Evolutionary conservation across 2,113 vertebrate species (phyloP).

Genomic region (Mionectes macconnelli): DNA sequence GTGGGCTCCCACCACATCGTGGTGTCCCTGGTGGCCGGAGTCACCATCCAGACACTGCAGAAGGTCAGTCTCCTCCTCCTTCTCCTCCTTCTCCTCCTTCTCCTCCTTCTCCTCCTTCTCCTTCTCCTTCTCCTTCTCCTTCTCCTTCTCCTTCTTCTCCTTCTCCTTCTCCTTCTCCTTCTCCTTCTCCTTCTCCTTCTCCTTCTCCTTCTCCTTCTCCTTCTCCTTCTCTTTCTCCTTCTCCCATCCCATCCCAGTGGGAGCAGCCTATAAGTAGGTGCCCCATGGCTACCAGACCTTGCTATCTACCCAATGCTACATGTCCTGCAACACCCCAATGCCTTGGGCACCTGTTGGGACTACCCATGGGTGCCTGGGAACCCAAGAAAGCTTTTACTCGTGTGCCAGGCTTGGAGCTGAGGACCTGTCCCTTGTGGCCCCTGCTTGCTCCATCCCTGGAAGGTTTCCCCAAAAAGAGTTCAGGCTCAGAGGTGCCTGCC

Average conservation of each 20-base stretch:
- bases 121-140: background rate
- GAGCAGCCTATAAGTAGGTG: background rate
- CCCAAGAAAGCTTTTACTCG: background rate
- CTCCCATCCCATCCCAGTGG: background rate
- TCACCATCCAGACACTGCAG: constrained; percentile 84
- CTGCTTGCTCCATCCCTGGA: background rate
- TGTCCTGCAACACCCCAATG: background rate
- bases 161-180: no score
- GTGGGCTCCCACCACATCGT: constrained; percentile 82
- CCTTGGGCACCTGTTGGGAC: background rate
- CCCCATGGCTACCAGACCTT: background rate
- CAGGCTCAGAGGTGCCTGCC: background rate
- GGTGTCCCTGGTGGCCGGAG: constrained; percentile 86
- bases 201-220: background rate
- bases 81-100: background rate
- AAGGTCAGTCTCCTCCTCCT: constrained; percentile 68
- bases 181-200: background rate
- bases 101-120: background rate
- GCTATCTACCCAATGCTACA: background rate
- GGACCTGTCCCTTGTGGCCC: background rate
- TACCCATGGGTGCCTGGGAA: background rate
- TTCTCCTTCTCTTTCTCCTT: background rate
- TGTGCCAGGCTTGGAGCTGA: background rate
- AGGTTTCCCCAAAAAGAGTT: background rate
- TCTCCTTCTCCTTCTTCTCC: no score